phyloP scores from a whole-genome alignment of 2,888 invertebrate species.

The Hemithea aestivaria region DNA sequence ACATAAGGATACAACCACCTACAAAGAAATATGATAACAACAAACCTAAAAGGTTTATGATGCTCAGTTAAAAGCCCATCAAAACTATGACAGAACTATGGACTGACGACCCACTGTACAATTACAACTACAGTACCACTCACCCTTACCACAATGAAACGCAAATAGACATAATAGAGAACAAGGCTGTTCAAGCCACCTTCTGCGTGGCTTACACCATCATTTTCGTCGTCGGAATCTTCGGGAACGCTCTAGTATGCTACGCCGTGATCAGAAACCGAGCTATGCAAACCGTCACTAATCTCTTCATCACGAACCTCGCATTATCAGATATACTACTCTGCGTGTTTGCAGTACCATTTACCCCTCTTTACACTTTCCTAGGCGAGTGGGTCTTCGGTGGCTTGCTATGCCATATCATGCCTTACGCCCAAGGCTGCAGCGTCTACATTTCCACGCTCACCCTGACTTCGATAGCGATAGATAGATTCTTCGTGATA shows the following conservation, averaged over 20 bases:
- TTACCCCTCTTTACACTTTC: constrained; percentile 93
- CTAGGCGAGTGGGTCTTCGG: constrained; percentile 92
- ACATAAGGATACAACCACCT: constrained; percentile 29
- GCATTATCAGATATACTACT: constrained; percentile 92
- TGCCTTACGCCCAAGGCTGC: constrained; percentile 91
- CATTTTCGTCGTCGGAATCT: constrained; percentile 89
- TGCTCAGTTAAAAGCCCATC: constrained; percentile 53
- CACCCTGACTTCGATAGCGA: constrained; percentile 94
- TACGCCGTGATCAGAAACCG: constrained; percentile 91
- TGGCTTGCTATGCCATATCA: constrained; percentile 88
- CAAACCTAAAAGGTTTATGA: constrained; percentile 60
- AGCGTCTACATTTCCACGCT: constrained; percentile 94
- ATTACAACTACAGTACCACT: constrained; percentile 38
- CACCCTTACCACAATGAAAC: constrained; percentile 44
- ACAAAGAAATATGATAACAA: constrained; percentile 45
- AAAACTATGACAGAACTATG: constrained; percentile 64
- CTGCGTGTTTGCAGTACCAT: constrained; percentile 91
- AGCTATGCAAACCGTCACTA: constrained; percentile 95
- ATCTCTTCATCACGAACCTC: constrained; percentile 94
- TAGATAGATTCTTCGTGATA: constrained; percentile 94
- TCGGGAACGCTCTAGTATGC: constrained; percentile 91
- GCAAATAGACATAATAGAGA: constrained; percentile 78
- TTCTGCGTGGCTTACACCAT: constrained; percentile 87
- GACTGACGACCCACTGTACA: constrained; percentile 44
- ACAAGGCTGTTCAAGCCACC: constrained; percentile 83